Conservation (phyloP, 2,888 invertebrate genomes). For the Campaea margaritaria region DNA sequence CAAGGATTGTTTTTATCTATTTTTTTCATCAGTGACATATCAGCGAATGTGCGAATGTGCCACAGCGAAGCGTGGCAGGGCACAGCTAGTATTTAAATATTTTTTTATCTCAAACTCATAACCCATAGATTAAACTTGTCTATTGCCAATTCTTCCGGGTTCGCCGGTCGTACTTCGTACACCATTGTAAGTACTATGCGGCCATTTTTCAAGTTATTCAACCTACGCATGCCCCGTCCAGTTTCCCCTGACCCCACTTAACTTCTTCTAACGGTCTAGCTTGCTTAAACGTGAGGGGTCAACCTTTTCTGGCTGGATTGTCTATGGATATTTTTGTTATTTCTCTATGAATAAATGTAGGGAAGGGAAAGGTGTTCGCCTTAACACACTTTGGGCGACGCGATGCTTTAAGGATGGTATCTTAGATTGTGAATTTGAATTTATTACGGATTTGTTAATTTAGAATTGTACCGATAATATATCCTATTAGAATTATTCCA, state of each 20-base stretch:
- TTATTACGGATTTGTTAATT: conserved; percentile 25
- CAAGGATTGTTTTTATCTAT: too few species aligned
- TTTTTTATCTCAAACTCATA: too few species aligned
- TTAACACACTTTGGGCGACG: conserved; percentile 78
- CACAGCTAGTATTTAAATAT: too few species aligned
- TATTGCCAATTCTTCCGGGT: conserved; percentile 79
- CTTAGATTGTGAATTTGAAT: conserved; percentile 40
- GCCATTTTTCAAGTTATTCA: conserved; percentile 83
- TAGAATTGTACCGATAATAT: conserved; percentile 1
- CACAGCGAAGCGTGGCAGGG: too few species aligned
- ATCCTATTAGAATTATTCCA: too few species aligned
- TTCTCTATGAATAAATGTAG: conserved; percentile 84
- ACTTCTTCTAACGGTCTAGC: conserved; percentile 32
- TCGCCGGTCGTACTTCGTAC: conserved; percentile 72
- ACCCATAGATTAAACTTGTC: conserved; percentile 77
- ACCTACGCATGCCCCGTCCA: conserved; percentile 74
- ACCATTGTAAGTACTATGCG: conserved; percentile 77
- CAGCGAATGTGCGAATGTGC: too few species aligned
- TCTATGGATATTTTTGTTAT: conserved; percentile 84
- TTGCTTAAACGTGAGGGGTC: conserved; percentile 42
- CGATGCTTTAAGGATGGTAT: conserved; percentile 45
- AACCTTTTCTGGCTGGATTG: conserved; percentile 57
- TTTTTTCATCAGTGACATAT: too few species aligned
- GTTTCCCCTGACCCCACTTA: conserved; percentile 52
- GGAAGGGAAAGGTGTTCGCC: conserved; percentile 83